A percentile compares a stretch with the other conserved stretches of the same genome.
These are phyloP conservation scores for Prochilodus magdalenae DNA, from an alignment of 2,113 vertebrate species.

Conservation along the genomic window DNA sequence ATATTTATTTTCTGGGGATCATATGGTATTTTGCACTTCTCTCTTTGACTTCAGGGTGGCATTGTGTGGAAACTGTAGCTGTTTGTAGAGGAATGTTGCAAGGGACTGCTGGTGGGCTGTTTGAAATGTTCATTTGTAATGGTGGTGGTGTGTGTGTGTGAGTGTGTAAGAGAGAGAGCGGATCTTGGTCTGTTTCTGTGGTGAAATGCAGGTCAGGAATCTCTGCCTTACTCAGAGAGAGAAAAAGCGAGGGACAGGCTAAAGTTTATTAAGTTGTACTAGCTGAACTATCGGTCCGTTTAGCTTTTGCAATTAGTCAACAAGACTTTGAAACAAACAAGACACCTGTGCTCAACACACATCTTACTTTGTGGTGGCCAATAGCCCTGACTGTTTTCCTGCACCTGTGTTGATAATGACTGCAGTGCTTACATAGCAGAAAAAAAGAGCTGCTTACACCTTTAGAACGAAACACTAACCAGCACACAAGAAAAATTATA, in stretches of 20 bases:
- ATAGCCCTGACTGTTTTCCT: not conserved
- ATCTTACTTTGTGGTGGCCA: not conserved
- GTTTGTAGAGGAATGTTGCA: constrained; percentile 19
- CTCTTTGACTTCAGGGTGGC: constrained; percentile 22
- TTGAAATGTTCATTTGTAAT: constrained; percentile 41
- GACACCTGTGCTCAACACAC: not conserved
- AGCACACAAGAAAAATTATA: too few species aligned
- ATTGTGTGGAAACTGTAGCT: constrained; percentile 24
- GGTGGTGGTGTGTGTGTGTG: not conserved
- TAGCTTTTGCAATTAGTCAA: not conserved
- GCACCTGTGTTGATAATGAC: not conserved
- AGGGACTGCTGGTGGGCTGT: constrained; percentile 27
- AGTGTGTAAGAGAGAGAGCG: not conserved
- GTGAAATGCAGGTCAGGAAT: constrained; percentile 11
- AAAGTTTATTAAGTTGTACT: constrained; percentile 14
- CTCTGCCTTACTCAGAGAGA: not conserved
- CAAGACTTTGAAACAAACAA: not conserved
- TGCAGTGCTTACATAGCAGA: not conserved
- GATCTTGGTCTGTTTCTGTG: constrained; percentile 13
- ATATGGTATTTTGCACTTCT: constrained; percentile 31
- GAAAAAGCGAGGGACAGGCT: not conserved
- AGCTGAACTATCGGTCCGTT: not conserved
- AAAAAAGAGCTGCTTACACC: not conserved
- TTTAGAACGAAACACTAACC: not conserved
- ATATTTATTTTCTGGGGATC: not conserved